Evolutionary conservation across 2,797 vertebrate species (phyloP).

Genomic region (Silurus aristotelis): DNA sequence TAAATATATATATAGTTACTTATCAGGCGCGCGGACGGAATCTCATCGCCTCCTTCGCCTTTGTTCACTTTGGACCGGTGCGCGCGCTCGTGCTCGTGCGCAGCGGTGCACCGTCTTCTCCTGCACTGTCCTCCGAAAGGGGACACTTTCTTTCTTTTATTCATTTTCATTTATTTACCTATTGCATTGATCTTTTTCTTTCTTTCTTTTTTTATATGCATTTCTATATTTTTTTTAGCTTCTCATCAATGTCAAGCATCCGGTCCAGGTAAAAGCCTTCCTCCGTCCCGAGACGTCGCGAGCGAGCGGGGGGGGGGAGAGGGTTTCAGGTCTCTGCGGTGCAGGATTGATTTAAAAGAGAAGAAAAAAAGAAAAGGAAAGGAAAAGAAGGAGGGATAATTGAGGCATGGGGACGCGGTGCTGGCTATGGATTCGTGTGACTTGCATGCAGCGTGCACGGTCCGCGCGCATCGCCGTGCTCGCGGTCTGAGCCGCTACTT

Average conservation of each 20-base stretch:
- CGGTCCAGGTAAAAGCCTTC: neutral
- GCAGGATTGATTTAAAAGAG: neutral
- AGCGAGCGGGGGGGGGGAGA: neutral
- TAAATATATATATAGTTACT: neutral
- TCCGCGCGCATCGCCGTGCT: neutral
- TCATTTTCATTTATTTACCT: too few species aligned
- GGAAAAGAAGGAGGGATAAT: neutral
- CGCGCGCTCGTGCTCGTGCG: neutral
- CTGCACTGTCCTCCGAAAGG: neutral
- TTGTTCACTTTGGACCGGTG: neutral
- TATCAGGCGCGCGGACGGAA: neutral
- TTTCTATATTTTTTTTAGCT: neutral
- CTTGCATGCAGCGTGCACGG: conserved; percentile 60
- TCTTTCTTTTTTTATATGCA: too few species aligned
- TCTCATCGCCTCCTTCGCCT: neutral
- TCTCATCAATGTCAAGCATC: conserved; percentile 3
- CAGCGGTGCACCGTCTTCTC: neutral
- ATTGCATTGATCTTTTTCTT: too few species aligned
- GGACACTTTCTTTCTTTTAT: conserved; percentile 4
- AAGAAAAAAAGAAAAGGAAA: neutral
- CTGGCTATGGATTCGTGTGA: conserved; percentile 65
- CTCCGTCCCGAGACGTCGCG: neutral
- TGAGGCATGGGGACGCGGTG: conserved; percentile 49
- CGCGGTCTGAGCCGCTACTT: neutral
- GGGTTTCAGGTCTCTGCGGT: neutral